Evolutionary conservation across 35 echinoderm and acorn worm species (phyloP).

Genomic region (Apostichopus parvimensis): DNA sequence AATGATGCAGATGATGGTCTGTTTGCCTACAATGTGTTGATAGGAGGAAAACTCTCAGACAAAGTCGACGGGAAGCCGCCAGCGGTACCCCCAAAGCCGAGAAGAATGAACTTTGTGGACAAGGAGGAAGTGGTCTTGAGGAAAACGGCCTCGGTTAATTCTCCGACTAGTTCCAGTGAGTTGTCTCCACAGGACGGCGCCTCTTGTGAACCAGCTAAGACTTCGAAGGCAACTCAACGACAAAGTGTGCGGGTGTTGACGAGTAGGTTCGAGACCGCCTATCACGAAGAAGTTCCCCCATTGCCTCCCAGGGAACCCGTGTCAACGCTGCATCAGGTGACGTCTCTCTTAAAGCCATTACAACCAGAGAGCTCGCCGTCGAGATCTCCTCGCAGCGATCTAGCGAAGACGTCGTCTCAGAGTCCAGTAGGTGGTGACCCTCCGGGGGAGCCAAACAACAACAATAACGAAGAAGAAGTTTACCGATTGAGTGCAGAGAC

Average conservation of each 20-base stretch:
- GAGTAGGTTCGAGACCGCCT: conserved; percentile 20
- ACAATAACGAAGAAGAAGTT: conserved; percentile 1
- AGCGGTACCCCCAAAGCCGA: conserved; percentile 37
- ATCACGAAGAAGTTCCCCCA: conserved; percentile 10
- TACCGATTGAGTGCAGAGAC: conserved; percentile 35
- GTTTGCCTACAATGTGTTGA: conserved; percentile 33
- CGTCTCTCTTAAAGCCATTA: background rate
- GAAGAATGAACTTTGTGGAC: conserved; percentile 23
- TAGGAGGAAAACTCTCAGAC: conserved; percentile 40
- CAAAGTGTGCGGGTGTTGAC: conserved; percentile 7
- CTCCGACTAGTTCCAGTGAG: conserved; percentile 19
- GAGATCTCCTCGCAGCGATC: background rate
- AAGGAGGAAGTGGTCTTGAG: conserved; percentile 10
- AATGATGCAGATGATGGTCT: conserved; percentile 7
- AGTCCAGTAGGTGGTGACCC: background rate
- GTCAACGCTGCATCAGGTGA: conserved; percentile 32
- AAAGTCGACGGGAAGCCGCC: background rate
- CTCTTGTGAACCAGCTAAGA: background rate
- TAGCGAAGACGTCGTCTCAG: background rate
- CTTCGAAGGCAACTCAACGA: background rate
- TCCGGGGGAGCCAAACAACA: background rate
- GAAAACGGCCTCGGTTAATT: background rate
- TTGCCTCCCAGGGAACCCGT: conserved; percentile 52
- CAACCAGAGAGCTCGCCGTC: conserved; percentile 1
- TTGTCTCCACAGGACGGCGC: background rate